A percentile compares a stretch with the other conserved stretches of the same genome.
These are phyloP conservation scores for Ridgeia piscesae DNA, from an alignment of 1,140 invertebrate species.

Conservation along the genomic window DNA sequence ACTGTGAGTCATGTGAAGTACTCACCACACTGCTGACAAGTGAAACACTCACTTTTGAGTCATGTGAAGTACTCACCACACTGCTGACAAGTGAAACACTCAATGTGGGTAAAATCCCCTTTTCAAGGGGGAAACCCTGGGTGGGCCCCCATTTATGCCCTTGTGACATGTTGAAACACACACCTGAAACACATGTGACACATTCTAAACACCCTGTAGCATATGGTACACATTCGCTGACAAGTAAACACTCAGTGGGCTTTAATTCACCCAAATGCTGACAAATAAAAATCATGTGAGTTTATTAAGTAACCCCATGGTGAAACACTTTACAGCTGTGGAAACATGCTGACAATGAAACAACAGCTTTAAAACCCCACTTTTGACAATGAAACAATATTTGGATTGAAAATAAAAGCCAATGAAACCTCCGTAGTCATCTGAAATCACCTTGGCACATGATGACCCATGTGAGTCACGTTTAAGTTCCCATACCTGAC, in stretches of 20 bases:
- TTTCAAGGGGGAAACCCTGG: conserved; percentile 92
- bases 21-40: conserved; percentile 80
- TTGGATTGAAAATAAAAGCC: too few species aligned
- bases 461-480: too few species aligned
- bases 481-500: too few species aligned
- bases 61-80: conserved; percentile 67
- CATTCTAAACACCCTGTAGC: not conserved
- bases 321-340: too few species aligned
- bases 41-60: conserved; percentile 85
- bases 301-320: too few species aligned
- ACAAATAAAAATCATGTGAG: too few species aligned
- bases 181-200: conserved; percentile 60
- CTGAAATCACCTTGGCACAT: too few species aligned
- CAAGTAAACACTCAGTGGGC: not conserved
- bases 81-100: conserved; percentile 88
- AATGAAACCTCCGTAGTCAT: too few species aligned
- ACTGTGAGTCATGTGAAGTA: conserved; percentile 68
- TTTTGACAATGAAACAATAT: too few species aligned
- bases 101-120: conserved; percentile 93
- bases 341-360: too few species aligned
- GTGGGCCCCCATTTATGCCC: conserved; percentile 87
- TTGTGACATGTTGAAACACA: conserved; percentile 86
- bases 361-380: too few species aligned
- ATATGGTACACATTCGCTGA: not conserved
- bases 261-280: not conserved